Evolutionary conservation across 2,888 invertebrate genomes (phyloP), one percentile per base, ranked within the genome.

Genomic region (Latrodectus elegans): DNA sequence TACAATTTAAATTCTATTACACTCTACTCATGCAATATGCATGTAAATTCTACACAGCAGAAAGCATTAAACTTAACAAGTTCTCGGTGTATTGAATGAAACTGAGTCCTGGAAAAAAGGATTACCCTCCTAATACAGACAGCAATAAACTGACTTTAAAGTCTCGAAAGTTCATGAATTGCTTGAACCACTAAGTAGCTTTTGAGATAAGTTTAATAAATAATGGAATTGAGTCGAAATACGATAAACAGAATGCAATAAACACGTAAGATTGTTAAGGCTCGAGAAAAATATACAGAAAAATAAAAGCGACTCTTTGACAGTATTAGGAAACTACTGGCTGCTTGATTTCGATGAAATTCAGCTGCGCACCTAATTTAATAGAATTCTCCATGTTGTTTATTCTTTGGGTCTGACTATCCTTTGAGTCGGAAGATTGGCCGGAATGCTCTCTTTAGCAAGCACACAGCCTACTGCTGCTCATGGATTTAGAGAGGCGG

Each of bases 311-410:
- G 67, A 17, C 67, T 22, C 22, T 22, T n/a, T 26, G 12, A 26
- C 67, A 17, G 67, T 68, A 17, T 60, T 15, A 60, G 60, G n/a
- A 9, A 60, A 60, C 12, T n/a, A 15, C 12, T 60, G 60, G 4
- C 22, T 22, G 67, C 67, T 26, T 68, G 67, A 68, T 68, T 68
- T 26, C 67, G 17, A 68, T 68, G 22, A 68, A 60, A 68, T 68
- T 68, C 67, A 68, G 67, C 67, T 68, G 67, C 22, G 67, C 67
- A 68, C 17, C 22, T 68, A 68, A 68, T 68, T 68, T 68, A 68
- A 68, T 68, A 68, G 22, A 68, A 68, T 68, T 68, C 17, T 26
- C 67, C 15, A 22, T 26, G 67, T 22, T 22, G 67, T 68, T 68
- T 68, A 68, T 68, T 68, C 26, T 22, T 26, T 68, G 12, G 38